Base-by-base conservation (phyloP, 2,888 invertebrate genomes). In the Andrena bicolor region DNA sequence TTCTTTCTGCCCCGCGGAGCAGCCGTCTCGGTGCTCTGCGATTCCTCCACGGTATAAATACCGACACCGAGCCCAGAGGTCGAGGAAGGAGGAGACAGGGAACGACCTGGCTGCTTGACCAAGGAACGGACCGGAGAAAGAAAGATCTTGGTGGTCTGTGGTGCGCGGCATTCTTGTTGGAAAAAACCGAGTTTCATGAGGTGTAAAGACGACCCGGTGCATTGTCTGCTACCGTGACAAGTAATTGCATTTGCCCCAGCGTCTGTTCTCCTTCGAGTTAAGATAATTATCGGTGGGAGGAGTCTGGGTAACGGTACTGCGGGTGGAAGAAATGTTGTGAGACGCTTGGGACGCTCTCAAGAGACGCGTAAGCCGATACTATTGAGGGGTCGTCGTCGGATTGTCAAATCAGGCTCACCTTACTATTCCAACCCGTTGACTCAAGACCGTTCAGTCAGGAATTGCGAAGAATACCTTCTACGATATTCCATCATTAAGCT, bases 31-130 rank as follows among this genome's bases (percentile, higher is more conserved):
- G 74, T 81, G 86, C 77, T 82, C 88, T 84, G 87, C 76, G 83
- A 84, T 88, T 89, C 76, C 85, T 84, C 86, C 63, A 70, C 53
- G 85, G 87, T 86, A 91, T 91, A 91, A 91, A 91, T 92, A 91
- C 90, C 85, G 90, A 91, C 91, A 90, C 90, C 82, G 80, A 71
- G 72, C 16, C 53, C 32, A 28, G 32, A 49, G 35, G 13, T 13
- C 28, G 35, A 58, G 65, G 68, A 73, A 82, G 30, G 69, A 51
- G 56, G 64, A 32, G 69, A 71, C 28, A 69, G 16, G 48, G 56
- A 51, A 76, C 78, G 58, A 73, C 35, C 35, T 30, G 51, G 26
- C 3, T 30, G 72, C 61, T 35, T 64, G 60, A 66, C 63, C 64
- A 64, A 41, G 30, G 60, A 53, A 72, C 35, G 64, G 53, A 66